A percentile compares a stretch with the other conserved stretches of the same genome.
Conservation (phyloP, 2,797 vertebrate genomes). For the Acanthornis magna region DNA sequence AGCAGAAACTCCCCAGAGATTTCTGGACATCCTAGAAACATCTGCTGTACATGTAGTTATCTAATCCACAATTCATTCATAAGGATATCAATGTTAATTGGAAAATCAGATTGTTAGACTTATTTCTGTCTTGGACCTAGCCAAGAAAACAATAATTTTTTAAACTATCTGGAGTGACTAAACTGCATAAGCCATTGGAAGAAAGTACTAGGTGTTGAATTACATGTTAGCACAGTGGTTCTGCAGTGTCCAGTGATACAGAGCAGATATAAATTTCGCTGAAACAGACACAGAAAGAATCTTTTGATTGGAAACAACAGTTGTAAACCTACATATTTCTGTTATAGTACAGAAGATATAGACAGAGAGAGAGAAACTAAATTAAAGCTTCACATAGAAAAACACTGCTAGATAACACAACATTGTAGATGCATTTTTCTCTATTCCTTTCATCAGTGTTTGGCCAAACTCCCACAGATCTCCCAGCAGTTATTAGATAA, state of each 20-base stretch:
- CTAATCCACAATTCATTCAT: neutral
- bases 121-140: neutral
- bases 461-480: slow-evolving; percentile 36
- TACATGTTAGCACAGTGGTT: neutral
- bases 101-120: neutral
- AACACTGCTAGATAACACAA: neutral
- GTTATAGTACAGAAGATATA: neutral
- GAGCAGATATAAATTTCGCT: neutral
- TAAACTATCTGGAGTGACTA: neutral
- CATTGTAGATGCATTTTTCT: neutral
- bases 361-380: neutral
- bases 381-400: neutral
- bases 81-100: neutral
- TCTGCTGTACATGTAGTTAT: neutral
- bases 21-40: neutral
- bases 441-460: slow-evolving; percentile 21
- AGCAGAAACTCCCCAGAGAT: neutral
- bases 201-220: neutral
- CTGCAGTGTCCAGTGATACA: neutral
- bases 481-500: slow-evolving; percentile 64
- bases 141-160: neutral
- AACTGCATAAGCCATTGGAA: neutral
- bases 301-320: neutral
- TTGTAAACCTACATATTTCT: neutral
- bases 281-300: neutral